Conservation (phyloP, 2,113 vertebrate genomes). For the Plestiodon gilberti region DNA sequence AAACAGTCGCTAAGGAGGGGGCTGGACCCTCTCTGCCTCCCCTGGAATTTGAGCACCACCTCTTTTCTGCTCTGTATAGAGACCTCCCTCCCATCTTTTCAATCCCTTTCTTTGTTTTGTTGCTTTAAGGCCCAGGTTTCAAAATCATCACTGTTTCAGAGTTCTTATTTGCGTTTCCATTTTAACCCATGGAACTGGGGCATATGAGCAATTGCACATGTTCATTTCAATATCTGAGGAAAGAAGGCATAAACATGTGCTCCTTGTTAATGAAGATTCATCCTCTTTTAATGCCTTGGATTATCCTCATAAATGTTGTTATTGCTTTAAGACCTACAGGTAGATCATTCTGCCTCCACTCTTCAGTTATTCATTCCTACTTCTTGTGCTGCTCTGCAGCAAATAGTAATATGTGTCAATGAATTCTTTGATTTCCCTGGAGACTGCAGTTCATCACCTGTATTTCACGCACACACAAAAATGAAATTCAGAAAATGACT, state of each 20-base stretch:
- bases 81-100: too few relatives aligned
- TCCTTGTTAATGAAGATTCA: background rate
- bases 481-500: background rate
- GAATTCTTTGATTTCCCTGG: background rate
- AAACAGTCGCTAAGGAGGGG: too few relatives aligned
- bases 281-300: background rate
- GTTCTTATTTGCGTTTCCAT: background rate
- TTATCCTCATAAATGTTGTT: background rate
- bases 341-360: background rate
- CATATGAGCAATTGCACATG: background rate
- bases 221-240: background rate
- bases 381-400: rapidly evolving
- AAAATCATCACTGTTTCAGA: background rate
- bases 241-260: rapidly evolving
- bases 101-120: too few relatives aligned
- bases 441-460: background rate
- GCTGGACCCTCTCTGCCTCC: too few relatives aligned
- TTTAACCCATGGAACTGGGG: background rate
- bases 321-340: background rate
- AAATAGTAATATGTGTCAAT: background rate
- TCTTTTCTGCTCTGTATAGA: too few relatives aligned
- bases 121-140: background rate
- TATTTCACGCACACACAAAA: background rate
- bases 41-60: too few relatives aligned
- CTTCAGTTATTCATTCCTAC: background rate